phyloP scores from a whole-genome alignment of 2,888 invertebrate genomes.

The Cancer borealis region DNA sequence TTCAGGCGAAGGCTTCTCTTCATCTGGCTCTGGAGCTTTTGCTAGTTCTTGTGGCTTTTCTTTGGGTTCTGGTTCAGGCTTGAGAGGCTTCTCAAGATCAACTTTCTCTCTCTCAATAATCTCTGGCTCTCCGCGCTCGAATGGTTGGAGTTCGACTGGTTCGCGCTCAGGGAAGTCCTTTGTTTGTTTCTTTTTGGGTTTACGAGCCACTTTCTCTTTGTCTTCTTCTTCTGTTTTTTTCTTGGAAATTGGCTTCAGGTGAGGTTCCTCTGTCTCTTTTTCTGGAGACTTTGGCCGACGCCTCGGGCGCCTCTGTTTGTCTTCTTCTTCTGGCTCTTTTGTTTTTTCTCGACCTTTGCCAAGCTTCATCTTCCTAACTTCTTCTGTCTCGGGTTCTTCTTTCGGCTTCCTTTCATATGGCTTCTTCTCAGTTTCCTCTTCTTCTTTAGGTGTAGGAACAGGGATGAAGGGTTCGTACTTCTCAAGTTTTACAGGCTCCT shows the following conservation, averaged over 20 bases:
- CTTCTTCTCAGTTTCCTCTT: conserved; percentile 47
- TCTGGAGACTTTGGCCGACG: conserved; percentile 56
- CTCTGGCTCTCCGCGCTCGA: conserved; percentile 59
- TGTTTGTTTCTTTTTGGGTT: conserved; percentile 56
- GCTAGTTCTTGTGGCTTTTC: conserved; percentile 39
- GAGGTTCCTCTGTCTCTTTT: conserved; percentile 59
- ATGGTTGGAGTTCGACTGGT: conserved; percentile 69
- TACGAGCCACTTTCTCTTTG: conserved; percentile 50
- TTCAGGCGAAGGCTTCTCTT: conserved; percentile 39
- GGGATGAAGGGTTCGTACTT: conserved; percentile 61
- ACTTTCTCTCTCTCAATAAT: conserved; percentile 58
- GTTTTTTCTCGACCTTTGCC: conserved; percentile 50
- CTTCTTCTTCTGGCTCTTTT: conserved; percentile 57
- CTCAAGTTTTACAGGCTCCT: conserved; percentile 64
- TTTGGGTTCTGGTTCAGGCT: conserved; percentile 51
- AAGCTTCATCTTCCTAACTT: conserved; percentile 51
- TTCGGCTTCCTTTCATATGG: conserved; percentile 63
- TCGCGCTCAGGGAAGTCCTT: conserved; percentile 58
- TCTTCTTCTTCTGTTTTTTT: conserved; percentile 50
- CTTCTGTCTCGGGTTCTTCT: conserved; percentile 58
- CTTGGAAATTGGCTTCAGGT: conserved; percentile 63
- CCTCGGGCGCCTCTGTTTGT: conserved; percentile 50
- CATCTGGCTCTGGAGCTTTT: conserved; percentile 38
- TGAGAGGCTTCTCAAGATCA: conserved; percentile 61
- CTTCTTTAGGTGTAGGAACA: neutral